Base-by-base conservation (phyloP, 2,888 invertebrate species). In the Erynnis tages region DNA sequence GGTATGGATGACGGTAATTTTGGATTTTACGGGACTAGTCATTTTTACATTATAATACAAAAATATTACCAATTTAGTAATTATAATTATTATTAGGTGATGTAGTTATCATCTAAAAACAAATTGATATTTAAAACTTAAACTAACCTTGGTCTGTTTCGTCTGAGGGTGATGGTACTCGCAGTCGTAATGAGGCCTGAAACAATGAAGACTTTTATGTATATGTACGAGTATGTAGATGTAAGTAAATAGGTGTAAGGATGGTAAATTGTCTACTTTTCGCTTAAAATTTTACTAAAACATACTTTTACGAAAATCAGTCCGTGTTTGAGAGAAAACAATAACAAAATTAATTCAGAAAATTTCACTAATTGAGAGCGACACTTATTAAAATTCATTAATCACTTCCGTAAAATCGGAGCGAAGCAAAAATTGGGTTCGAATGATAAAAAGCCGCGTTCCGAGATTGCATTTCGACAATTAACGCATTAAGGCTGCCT, bases 391-490 rank as follows among this genome's bases (percentile, higher is more conserved):
- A 55, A 55, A 58, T 44, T 46, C 40, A 47, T 50, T 53, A 71
- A 70, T 74, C 72, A 67, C 35, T 50, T 19, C 57, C 65, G 64
- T 67, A 73, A 70, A 75, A 69, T 62, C 54, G 53, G 58, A 57
- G 56, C 53, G 58, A 59, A 70, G 68, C 71, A 58, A 82, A 85
- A 83, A 44, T 52, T 52, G 29, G 29, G 44, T 84, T 80, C 85
- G 83, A 87, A 82, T 81, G 50, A 79, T 81, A 78, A 79, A 79
- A 79, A 44, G 50, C 50, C 77, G 76, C 74, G 75, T 72, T 71
- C 72, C 72, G 73, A 84, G 89, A 89, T 89, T 89, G 88, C 88
- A 88, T 88, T 89, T 83, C 80, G 76, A 89, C 89, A 89, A 88
- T 89, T 88, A 89, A 88, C 86, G 87, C 88, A 89, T 89, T 89